These are phyloP conservation scores for Lysandra coridon DNA, from an alignment of 2,888 invertebrate genomes.

Conservation along the genomic window DNA sequence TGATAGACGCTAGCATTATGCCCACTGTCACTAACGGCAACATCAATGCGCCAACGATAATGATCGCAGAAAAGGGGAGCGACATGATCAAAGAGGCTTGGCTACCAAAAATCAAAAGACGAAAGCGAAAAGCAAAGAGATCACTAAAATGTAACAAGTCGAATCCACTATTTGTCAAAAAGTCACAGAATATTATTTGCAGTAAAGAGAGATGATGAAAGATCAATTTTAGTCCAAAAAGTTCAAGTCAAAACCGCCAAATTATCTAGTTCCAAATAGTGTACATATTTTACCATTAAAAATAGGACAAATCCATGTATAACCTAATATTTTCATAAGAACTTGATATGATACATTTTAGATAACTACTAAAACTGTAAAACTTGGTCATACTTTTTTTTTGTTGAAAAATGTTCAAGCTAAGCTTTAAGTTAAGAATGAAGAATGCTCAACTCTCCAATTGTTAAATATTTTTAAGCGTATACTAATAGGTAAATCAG, in stretches of 20 bases:
- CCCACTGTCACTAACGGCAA: constrained; percentile 92
- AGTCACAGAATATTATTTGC: neutral
- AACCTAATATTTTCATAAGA: neutral
- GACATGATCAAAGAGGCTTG: constrained; percentile 89
- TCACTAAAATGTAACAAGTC: constrained; percentile 53
- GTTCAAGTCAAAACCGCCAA: neutral
- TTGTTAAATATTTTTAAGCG: constrained; percentile 8
- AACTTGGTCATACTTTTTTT: neutral
- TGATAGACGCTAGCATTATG: constrained; percentile 94
- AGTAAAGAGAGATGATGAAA: constrained; percentile 14
- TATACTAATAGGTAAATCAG: neutral
- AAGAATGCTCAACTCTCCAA: neutral
- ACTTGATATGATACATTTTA: neutral
- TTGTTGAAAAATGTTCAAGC: neutral
- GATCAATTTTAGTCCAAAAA: neutral
- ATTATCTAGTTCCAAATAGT: constrained; percentile 11
- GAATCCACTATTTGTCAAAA: constrained; percentile 43
- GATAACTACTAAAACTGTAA: neutral
- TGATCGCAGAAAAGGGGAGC: constrained; percentile 93
- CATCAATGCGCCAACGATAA: constrained; percentile 92
- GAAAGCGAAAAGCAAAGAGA: constrained; percentile 46
- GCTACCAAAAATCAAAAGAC: constrained; percentile 62
- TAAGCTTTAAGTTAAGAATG: neutral
- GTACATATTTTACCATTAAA: neutral
- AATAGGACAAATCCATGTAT: neutral